These are phyloP conservation scores for Plutomurus gul DNA, from an alignment of 1,140 invertebrate species.

Conservation along the genomic window DNA sequence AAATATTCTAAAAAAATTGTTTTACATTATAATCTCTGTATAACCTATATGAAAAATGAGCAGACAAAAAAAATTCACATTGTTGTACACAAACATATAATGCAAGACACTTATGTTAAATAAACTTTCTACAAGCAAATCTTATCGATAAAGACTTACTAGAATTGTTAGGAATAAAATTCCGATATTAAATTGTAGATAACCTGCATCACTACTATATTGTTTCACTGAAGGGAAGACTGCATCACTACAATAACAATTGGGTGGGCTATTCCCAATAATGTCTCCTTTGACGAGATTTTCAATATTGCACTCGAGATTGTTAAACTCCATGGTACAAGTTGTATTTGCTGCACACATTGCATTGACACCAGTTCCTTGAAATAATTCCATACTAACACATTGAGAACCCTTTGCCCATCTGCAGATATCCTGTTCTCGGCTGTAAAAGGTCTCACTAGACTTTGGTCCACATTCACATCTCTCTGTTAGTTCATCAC, in stretches of 20 bases:
- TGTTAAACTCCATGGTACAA: not conserved
- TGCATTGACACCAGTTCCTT: conserved; percentile 5
- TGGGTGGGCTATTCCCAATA: not conserved
- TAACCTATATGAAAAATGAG: not conserved
- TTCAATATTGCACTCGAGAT: not conserved
- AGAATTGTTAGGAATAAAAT: not conserved
- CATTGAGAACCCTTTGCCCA: conserved; percentile 6
- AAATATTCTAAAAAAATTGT: no score
- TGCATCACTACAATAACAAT: conserved; percentile 3
- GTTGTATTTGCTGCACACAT: not conserved
- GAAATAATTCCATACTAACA: conserved; percentile 17
- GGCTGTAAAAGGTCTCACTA: not conserved
- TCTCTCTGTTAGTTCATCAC: not conserved
- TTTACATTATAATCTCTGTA: not conserved
- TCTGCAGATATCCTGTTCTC: not conserved
- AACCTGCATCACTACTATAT: not conserved
- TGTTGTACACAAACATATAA: conserved; percentile 2
- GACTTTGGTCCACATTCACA: conserved; percentile 1
- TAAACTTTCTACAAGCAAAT: no score
- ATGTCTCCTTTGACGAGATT: conserved; percentile 8
- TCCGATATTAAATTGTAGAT: not conserved
- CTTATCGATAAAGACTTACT: conserved; percentile 3
- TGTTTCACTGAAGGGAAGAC: no score
- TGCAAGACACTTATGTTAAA: no score
- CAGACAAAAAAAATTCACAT: not conserved